Percentiles rank a stretch among this genome's conserved stretches.
These are phyloP conservation scores for Narcine bancroftii DNA, from an alignment of 2,113 vertebrate genomes.

Conservation along the genomic window DNA sequence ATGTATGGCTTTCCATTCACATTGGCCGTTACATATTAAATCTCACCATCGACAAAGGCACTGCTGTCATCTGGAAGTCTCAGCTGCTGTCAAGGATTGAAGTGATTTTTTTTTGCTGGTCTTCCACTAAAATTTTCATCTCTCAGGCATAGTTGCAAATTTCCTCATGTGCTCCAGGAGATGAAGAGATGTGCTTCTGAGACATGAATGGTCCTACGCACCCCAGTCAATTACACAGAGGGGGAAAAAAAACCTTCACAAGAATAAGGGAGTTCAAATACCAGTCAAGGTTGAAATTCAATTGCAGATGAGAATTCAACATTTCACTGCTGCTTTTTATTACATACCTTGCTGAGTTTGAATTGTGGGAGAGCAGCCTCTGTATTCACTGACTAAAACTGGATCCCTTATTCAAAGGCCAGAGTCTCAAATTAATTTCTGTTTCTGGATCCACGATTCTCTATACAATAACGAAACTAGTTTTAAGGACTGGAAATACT, in stretches of 20 bases:
- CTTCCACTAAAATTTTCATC: not conserved
- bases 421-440: not conserved
- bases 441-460: not conserved
- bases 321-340: not conserved
- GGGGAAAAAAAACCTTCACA: not conserved
- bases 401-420: not conserved
- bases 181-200: slow-evolving; percentile 6
- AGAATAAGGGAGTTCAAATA: not conserved
- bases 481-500: not conserved
- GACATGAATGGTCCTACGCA: not conserved
- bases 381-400: not conserved
- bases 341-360: not conserved
- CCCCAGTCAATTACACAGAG: not conserved
- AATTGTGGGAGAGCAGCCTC: not conserved
- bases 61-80: slow-evolving; percentile 25
- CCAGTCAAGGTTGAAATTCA: slow-evolving; percentile 18
- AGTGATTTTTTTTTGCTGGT: slow-evolving; percentile 8
- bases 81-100: not conserved
- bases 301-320: not conserved
- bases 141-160: not conserved
- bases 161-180: not conserved
- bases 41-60: slow-evolving; percentile 1
- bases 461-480: not conserved
- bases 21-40: slow-evolving; percentile 1
- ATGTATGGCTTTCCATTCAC: slow-evolving; percentile 13